Evolutionary conservation across 2,797 vertebrate genomes (phyloP), one percentile per base, ranked within the genome.

Genomic region (Triplophysa bombifrons): DNA sequence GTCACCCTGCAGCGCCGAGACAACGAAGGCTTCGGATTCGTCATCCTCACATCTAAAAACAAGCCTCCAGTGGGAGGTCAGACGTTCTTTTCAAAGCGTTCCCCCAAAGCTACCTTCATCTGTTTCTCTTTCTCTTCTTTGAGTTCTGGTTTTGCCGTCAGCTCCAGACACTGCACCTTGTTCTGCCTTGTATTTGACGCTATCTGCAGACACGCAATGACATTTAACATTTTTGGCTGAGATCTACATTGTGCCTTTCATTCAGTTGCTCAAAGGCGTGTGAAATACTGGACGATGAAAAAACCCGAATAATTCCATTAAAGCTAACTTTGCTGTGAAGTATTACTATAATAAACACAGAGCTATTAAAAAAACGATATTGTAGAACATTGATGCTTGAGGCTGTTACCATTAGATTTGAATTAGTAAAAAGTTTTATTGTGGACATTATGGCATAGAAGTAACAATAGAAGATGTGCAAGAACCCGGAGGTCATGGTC

Each of bases 1-100:
- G 91, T 99, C 61, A 88, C 93, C 22, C 90, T 99, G 84, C 96
- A 97, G 76, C 92, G 97, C 69, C 96, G 92, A 84, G 97, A 99
- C 88, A 97, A 94, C 0, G 98, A 99, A 86, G 98, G 98, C 11
- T 99, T 99, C 48, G 98, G 98, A 55, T 99, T 99, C 0, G 97
- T 99, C 84, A 99, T 99, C 87, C 96, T 99, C 84, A 99, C 98
- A 8, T 99, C 98, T 1, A 99, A 99, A 91, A 97, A 91, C 92
- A 98, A 97, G 86, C 97, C 97, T 51, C 97, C 98, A 3, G 96
- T 96, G 3, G 96, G 97, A 89, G 97, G 98, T 98, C 80, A 94
- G 95, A 61, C 34, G 30, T 44, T 2, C 17, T 12, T 19, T 25
- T 11, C 4, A 16, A n/a, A 56, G 6, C 44, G 27, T 55, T 38